phyloP scores from a whole-genome alignment of 1,140 invertebrate genomes.

The Drosophila pandora region DNA sequence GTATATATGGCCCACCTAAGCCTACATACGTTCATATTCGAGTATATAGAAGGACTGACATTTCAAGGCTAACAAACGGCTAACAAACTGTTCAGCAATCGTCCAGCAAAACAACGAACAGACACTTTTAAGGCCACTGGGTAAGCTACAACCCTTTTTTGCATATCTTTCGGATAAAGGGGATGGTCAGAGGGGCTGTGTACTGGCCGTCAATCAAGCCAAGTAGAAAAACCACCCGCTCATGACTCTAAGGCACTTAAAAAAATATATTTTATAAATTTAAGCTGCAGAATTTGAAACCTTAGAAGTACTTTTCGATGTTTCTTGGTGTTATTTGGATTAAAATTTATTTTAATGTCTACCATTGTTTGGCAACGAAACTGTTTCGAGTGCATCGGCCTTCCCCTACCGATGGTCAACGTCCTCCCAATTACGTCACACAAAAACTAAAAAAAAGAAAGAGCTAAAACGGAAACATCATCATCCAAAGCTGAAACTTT shows the following conservation, averaged over 20 bases:
- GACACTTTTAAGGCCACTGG: slow-evolving; percentile 38
- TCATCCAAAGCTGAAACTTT: slow-evolving; percentile 37
- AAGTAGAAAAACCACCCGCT: slow-evolving; percentile 13
- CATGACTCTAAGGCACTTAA: slow-evolving; percentile 1
- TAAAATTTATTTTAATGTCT: background rate
- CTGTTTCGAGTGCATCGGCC: slow-evolving; percentile 5
- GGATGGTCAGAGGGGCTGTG: slow-evolving; percentile 11
- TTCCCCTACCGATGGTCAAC: slow-evolving; percentile 12
- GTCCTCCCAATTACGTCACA: slow-evolving; percentile 34
- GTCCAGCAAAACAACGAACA: slow-evolving; percentile 12
- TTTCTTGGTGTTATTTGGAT: background rate
- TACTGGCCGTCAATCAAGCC: slow-evolving; percentile 34
- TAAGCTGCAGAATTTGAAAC: background rate
- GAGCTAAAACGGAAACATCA: slow-evolving; percentile 33
- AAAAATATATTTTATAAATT: background rate
- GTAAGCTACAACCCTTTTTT: slow-evolving; percentile 34
- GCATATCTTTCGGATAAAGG: slow-evolving; percentile 13
- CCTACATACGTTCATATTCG: background rate
- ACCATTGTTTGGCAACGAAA: background rate
- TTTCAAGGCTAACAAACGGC: slow-evolving; percentile 31
- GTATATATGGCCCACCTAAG: slow-evolving; percentile 21
- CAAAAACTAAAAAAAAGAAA: background rate
- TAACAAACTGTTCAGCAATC: slow-evolving; percentile 14
- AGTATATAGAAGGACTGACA: slow-evolving; percentile 14
- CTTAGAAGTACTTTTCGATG: background rate